A percentile compares a stretch with the other conserved stretches of the same genome.
phyloP scores from a whole-genome alignment of 2,797 vertebrate genomes.

The Emydoidea blandingii region DNA sequence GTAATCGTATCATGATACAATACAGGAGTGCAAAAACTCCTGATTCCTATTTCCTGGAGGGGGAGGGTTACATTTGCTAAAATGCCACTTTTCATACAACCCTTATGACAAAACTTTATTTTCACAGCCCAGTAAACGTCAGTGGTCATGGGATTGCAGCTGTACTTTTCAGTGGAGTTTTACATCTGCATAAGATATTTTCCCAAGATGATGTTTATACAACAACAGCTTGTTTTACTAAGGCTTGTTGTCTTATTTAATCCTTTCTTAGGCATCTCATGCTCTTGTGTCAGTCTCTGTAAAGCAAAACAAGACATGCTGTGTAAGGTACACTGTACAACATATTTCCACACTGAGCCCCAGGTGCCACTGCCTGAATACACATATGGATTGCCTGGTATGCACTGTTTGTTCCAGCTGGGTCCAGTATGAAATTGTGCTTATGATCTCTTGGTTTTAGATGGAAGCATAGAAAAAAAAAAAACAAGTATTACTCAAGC shows the following conservation, averaged over 20 bases:
- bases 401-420: background rate
- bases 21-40: background rate
- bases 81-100: background rate
- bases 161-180: background rate
- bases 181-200: background rate
- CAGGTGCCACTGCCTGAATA: background rate
- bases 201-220: constrained; percentile 8
- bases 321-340: background rate
- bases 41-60: fast-evolving
- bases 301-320: constrained; percentile 7
- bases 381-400: background rate
- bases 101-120: background rate
- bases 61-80: background rate
- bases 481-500: background rate
- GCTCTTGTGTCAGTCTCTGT: background rate
- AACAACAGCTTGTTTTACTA: background rate
- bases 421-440: background rate
- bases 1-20: background rate
- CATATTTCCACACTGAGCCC: background rate
- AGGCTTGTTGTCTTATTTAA: background rate
- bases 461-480: background rate
- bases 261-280: constrained; percentile 15
- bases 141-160: background rate
- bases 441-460: background rate
- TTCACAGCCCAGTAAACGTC: constrained; percentile 15